Evolutionary conservation across 2,797 vertebrate genomes (phyloP).

Genomic region (Anomalospiza imberbis): DNA sequence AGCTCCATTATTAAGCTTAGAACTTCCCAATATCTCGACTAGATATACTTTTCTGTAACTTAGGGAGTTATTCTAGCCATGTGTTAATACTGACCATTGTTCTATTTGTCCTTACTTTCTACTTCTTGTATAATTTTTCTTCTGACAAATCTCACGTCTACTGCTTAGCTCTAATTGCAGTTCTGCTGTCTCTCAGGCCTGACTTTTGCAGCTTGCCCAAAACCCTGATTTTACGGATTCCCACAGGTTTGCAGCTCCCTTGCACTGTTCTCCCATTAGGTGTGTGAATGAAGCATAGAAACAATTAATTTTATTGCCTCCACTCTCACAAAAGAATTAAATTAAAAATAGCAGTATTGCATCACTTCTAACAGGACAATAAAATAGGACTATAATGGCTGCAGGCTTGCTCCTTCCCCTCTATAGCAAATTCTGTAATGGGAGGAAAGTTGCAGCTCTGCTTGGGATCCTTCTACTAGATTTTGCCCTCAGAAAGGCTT

Average conservation of each 20-base stretch:
- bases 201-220: too few relatives aligned
- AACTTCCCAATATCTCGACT: too few relatives aligned
- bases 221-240: too few relatives aligned
- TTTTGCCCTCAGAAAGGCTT: not conserved
- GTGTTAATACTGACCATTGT: too few relatives aligned
- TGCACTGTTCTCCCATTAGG: not conserved
- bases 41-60: too few relatives aligned
- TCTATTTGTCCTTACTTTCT: too few relatives aligned
- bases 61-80: too few relatives aligned
- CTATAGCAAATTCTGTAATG: not conserved
- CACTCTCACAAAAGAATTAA: not conserved
- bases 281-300: constrained; percentile 21
- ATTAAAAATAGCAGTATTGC: constrained; percentile 30
- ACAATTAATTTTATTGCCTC: not conserved
- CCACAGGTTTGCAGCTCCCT: not conserved
- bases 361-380: not conserved
- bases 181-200: too few relatives aligned
- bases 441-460: not conserved
- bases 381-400: not conserved
- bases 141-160: too few relatives aligned
- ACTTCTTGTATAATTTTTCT: too few relatives aligned
- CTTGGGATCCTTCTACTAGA: not conserved
- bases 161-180: too few relatives aligned
- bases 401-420: not conserved
- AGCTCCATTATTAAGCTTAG: too few relatives aligned